Percentiles rank a stretch among this genome's conserved stretches.
These are phyloP conservation scores for Whitmania pigra DNA, from an alignment of 1,140 invertebrate species.

Conservation along the genomic window DNA sequence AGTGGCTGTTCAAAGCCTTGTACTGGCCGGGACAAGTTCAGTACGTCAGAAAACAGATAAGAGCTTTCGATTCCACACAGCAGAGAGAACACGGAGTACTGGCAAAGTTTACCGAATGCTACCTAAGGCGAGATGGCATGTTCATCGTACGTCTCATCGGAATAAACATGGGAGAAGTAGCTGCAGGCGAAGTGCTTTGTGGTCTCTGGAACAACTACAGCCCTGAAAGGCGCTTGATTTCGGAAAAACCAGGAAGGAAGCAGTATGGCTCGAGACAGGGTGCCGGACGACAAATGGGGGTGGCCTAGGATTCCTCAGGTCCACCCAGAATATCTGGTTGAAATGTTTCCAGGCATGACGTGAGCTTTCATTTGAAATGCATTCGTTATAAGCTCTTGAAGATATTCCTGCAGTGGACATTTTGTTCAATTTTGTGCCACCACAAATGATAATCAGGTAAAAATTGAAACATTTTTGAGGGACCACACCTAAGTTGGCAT, in stretches of 20 bases:
- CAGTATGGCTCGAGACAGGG: no score
- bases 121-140: conserved; percentile 24
- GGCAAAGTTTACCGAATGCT: conserved; percentile 17
- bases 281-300: no score
- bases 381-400: no score
- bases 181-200: conserved; percentile 20
- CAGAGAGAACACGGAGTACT: conserved; percentile 17
- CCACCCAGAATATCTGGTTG: no score
- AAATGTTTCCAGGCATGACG: no score
- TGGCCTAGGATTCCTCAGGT: no score
- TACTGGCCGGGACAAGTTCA: conserved; percentile 23
- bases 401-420: no score
- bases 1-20: conserved; percentile 32
- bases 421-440: no score
- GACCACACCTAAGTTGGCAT: no score
- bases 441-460: no score
- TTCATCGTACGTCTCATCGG: conserved; percentile 25
- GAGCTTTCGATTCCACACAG: conserved; percentile 22
- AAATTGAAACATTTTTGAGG: no score
- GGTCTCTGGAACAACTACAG: conserved; percentile 21
- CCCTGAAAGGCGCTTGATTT: conserved; percentile 13
- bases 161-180: conserved; percentile 24
- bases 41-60: conserved; percentile 23
- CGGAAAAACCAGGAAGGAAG: conserved; percentile 16
- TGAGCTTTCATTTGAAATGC: no score